A percentile compares a stretch with the other conserved stretches of the same genome.
phyloP scores from a whole-genome alignment of 2,888 invertebrate species.

The Aporophyla nigra region DNA sequence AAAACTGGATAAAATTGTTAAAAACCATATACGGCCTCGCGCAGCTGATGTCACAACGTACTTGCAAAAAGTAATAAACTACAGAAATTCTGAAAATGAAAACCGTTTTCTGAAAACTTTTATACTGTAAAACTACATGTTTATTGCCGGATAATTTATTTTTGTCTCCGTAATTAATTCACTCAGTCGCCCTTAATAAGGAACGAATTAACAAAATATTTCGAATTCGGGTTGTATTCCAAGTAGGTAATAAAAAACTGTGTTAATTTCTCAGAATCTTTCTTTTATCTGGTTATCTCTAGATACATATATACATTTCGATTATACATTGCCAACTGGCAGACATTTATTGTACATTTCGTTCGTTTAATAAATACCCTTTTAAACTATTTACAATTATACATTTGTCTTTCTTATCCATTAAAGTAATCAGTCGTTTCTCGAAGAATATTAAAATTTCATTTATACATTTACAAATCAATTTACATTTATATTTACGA shows the following conservation, averaged over 20 bases:
- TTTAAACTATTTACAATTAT: slow-evolving; percentile 80
- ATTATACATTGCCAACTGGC: slow-evolving; percentile 71
- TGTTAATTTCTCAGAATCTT: slow-evolving; percentile 74
- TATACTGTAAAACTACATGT: background rate
- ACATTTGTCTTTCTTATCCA: slow-evolving; percentile 72
- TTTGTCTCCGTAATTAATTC: background rate
- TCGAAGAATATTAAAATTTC: slow-evolving; percentile 70
- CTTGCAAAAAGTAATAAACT: background rate
- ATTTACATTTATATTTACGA: slow-evolving; percentile 63
- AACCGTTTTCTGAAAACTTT: background rate
- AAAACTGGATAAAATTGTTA: too few relatives aligned
- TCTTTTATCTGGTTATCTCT: slow-evolving; percentile 80
- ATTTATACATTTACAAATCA: slow-evolving; percentile 66
- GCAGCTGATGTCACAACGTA: background rate
- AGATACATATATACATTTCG: slow-evolving; percentile 82
- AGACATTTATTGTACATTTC: slow-evolving; percentile 73
- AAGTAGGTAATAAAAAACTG: slow-evolving; percentile 65
- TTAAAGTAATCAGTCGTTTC: slow-evolving; percentile 86
- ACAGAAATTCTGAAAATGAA: background rate
- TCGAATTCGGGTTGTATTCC: background rate
- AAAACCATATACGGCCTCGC: too few relatives aligned
- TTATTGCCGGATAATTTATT: background rate
- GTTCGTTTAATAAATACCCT: slow-evolving; percentile 77
- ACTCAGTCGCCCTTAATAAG: background rate
- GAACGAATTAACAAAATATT: background rate